phyloP scores from a whole-genome alignment of 2,113 vertebrate species.

The Elgaria multicarinata region DNA sequence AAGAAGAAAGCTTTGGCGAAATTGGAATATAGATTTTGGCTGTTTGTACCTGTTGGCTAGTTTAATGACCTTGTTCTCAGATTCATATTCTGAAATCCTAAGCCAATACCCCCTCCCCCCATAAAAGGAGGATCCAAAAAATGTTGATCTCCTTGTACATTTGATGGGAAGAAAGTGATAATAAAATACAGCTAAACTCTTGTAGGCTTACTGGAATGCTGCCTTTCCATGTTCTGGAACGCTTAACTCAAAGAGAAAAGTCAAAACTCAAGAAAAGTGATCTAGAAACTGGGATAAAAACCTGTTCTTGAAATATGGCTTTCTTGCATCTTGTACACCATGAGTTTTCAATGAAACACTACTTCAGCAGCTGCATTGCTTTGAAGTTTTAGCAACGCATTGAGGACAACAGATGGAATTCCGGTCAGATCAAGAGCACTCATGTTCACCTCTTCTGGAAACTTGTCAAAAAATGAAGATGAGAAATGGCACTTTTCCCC shows the following conservation, averaged over 20 bases:
- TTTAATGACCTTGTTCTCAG: not conserved
- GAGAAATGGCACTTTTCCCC: slow-evolving; percentile 22
- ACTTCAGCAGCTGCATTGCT: fast-evolving
- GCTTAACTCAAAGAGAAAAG: not conserved
- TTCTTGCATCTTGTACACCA: not conserved
- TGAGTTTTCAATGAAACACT: not conserved
- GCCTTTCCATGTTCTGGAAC: slow-evolving; percentile 21
- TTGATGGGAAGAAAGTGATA: not conserved
- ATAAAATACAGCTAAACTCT: not conserved
- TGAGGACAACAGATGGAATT: slow-evolving; percentile 29
- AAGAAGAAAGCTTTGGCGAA: no score
- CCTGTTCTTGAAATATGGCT: not conserved
- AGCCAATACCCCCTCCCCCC: not conserved
- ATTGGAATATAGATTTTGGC: no score
- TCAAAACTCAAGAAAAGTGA: slow-evolving; percentile 8
- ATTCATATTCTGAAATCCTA: not conserved
- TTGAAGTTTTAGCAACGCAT: slow-evolving; percentile 26
- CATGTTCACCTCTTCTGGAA: slow-evolving; percentile 30
- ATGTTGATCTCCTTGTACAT: not conserved
- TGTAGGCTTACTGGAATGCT: not conserved
- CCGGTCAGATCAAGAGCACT: not conserved
- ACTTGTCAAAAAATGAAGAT: not conserved
- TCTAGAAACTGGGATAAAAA: not conserved
- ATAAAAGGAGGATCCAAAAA: not conserved
- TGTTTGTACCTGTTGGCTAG: not conserved